Evolutionary conservation across 1,140 invertebrate genomes (phyloP).

Genomic region (Drosophila aff.): DNA sequence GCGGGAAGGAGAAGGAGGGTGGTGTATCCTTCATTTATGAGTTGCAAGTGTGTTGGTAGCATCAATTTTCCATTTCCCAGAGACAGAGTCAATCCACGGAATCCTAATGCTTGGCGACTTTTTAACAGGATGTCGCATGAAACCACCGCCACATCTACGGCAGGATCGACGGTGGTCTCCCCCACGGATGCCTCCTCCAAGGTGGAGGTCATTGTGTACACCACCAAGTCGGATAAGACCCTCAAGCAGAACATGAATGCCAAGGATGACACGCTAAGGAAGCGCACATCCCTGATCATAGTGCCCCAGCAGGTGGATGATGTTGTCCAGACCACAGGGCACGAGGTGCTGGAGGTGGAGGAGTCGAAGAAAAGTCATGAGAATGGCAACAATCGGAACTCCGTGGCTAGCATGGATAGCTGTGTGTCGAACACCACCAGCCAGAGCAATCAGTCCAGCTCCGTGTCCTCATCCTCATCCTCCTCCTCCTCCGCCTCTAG

Average conservation of each 20-base stretch:
- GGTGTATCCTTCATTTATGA: slow-evolving; percentile 11
- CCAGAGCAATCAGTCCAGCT: slow-evolving; percentile 59
- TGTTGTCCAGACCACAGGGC: background rate
- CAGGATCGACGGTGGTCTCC: slow-evolving; percentile 7
- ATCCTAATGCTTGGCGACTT: slow-evolving; percentile 24
- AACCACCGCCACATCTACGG: background rate
- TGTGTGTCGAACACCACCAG: slow-evolving; percentile 71
- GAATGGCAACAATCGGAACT: slow-evolving; percentile 68
- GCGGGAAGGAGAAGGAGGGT: background rate
- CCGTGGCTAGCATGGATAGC: slow-evolving; percentile 80
- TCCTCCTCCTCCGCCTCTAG: slow-evolving; percentile 7
- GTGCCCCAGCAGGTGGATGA: slow-evolving; percentile 76
- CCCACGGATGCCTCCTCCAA: slow-evolving; percentile 62
- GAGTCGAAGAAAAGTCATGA: slow-evolving; percentile 16
- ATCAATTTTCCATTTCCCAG: slow-evolving; percentile 55
- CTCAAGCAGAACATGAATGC: slow-evolving; percentile 84
- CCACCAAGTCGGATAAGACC: slow-evolving; percentile 82
- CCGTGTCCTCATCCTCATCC: slow-evolving; percentile 15
- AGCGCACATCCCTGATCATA: slow-evolving; percentile 83
- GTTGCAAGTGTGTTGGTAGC: slow-evolving; percentile 61
- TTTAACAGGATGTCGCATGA: slow-evolving; percentile 74
- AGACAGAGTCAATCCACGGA: background rate
- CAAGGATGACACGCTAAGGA: slow-evolving; percentile 82
- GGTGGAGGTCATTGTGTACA: slow-evolving; percentile 80
- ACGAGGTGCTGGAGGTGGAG: background rate